Conservation (phyloP, 2,888 invertebrate species). For the Caenorhabditis zanzibari region DNA sequence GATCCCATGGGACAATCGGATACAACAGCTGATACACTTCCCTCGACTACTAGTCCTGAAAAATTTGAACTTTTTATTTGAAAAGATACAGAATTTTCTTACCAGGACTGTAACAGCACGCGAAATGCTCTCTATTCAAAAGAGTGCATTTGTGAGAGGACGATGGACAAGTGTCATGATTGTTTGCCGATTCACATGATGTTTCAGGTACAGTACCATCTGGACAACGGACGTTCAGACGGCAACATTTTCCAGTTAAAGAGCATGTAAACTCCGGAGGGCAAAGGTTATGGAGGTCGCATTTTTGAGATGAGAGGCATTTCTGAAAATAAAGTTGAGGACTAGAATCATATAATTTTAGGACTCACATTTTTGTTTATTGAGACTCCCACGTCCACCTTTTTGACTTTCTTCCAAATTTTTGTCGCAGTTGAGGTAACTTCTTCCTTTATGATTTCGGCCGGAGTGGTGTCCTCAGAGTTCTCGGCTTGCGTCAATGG, state of each 20-base stretch:
- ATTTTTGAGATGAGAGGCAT: constrained; percentile 65
- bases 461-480: constrained; percentile 10
- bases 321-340: constrained; percentile 53
- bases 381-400: constrained; percentile 36
- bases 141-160: constrained; percentile 70
- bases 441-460: constrained; percentile 33
- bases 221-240: constrained; percentile 69
- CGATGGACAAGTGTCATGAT: constrained; percentile 70
- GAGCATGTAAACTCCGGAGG: constrained; percentile 76
- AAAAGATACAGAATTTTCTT: not conserved
- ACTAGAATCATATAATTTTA: not conserved
- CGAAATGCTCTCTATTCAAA: constrained; percentile 45
- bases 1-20: constrained; percentile 68
- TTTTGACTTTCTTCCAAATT: constrained; percentile 47
- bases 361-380: constrained; percentile 44
- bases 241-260: constrained; percentile 70
- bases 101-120: constrained; percentile 60
- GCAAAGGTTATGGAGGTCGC: constrained; percentile 69
- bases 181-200: constrained; percentile 61
- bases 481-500: constrained; percentile 54
- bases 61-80: not conserved
- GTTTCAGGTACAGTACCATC: constrained; percentile 74
- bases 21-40: constrained; percentile 30
- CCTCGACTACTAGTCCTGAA: constrained; percentile 29
- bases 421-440: constrained; percentile 47